A percentile compares a stretch with the other conserved stretches of the same genome.
These are phyloP conservation scores for Stenotaenia linearis DNA, from an alignment of 2,888 invertebrate species.

Conservation along the genomic window DNA sequence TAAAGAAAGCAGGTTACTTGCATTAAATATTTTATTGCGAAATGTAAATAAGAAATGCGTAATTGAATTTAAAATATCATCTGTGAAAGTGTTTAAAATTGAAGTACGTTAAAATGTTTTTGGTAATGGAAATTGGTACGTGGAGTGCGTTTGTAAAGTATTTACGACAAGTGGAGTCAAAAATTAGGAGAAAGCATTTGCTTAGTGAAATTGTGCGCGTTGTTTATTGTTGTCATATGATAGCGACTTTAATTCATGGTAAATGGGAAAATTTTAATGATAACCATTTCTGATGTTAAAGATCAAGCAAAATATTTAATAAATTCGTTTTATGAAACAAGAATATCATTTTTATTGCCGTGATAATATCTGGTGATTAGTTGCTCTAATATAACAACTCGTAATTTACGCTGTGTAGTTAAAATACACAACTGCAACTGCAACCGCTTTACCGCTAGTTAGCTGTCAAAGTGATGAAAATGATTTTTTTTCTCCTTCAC, in stretches of 20 bases:
- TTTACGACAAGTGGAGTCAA: too few relatives aligned
- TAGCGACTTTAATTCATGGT: neutral
- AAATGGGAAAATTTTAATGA: neutral
- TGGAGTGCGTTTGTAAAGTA: too few relatives aligned
- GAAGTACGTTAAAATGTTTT: too few relatives aligned
- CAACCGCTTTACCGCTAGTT: too few relatives aligned
- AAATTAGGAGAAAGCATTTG: too few relatives aligned
- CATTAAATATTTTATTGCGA: neutral
- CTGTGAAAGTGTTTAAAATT: too few relatives aligned
- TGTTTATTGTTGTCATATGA: too few relatives aligned
- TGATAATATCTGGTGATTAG: neutral
- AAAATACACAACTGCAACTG: too few relatives aligned
- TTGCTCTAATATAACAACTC: neutral
- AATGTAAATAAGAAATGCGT: neutral
- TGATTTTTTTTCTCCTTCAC: conserved; percentile 36
- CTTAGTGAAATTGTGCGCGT: too few relatives aligned
- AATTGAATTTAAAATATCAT: neutral
- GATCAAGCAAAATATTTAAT: neutral
- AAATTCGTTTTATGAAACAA: neutral
- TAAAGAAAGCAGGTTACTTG: neutral
- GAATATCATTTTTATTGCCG: neutral
- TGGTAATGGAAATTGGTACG: too few relatives aligned
- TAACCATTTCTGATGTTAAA: neutral
- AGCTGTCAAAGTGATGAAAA: too few relatives aligned
- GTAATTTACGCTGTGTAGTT: neutral